Evolutionary conservation across 2,888 invertebrate species (phyloP).

Genomic region (Epicampocera succincta): DNA sequence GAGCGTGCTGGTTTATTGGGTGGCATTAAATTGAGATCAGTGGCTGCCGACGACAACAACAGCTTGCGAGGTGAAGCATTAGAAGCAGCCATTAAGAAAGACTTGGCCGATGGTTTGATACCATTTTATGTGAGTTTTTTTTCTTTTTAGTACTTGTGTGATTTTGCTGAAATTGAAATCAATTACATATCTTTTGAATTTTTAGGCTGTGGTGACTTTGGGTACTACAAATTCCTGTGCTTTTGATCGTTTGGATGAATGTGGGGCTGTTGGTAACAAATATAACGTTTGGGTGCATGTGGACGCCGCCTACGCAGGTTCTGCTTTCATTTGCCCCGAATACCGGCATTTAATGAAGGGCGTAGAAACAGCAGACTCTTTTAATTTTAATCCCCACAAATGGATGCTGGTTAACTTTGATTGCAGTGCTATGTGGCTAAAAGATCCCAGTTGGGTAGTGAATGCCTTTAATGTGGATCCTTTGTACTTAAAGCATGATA

Average conservation of each 20-base stretch:
- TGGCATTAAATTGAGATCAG: conserved; percentile 89
- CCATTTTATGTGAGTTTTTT: conserved; percentile 96
- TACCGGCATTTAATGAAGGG: conserved; percentile 95
- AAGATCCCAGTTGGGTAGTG: conserved; percentile 93
- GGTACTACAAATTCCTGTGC: conserved; percentile 98
- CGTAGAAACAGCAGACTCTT: conserved; percentile 94
- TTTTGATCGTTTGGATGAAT: conserved; percentile 93
- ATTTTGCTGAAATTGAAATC: not conserved
- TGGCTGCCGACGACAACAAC: conserved; percentile 88
- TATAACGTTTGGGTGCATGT: conserved; percentile 95
- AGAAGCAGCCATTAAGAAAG: conserved; percentile 90
- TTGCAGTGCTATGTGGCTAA: conserved; percentile 98
- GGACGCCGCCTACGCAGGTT: conserved; percentile 98
- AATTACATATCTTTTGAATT: conserved; percentile 11
- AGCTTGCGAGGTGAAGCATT: conserved; percentile 89
- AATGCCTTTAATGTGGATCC: conserved; percentile 99
- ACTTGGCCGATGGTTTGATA: conserved; percentile 93
- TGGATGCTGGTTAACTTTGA: conserved; percentile 99
- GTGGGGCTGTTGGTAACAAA: conserved; percentile 93
- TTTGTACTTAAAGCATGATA: conserved; percentile 96
- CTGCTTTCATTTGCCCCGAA: conserved; percentile 98
- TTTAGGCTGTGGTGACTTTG: conserved; percentile 91
- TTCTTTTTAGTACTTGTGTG: conserved; percentile 8
- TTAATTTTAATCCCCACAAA: conserved; percentile 99
- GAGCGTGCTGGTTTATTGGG: conserved; percentile 95